Evolutionary conservation across 2,797 vertebrate species (phyloP).

Genomic region (Perdix hodgsoniae): DNA sequence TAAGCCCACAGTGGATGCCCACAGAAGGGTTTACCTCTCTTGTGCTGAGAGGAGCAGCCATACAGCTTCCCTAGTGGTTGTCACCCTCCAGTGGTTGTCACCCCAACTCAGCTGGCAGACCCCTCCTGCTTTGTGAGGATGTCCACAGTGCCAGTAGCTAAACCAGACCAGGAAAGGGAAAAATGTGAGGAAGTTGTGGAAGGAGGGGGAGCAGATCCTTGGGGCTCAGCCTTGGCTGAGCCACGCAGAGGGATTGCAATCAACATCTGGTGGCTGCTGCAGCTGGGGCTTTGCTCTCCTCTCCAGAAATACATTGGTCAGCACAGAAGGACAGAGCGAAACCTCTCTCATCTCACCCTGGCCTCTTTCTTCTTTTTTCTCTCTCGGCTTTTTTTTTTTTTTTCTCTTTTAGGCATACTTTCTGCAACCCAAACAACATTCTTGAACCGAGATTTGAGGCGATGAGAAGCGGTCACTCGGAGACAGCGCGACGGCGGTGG

Average conservation of each 20-base stretch:
- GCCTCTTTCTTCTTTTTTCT: constrained; percentile 8
- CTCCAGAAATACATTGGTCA: neutral
- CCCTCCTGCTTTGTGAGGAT: too few relatives aligned
- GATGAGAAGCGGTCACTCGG: constrained; percentile 27
- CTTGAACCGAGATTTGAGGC: constrained; percentile 59
- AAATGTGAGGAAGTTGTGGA: neutral
- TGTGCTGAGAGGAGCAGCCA: neutral
- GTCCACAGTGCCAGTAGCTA: fast-evolving
- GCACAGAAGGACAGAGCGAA: neutral
- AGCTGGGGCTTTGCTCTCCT: neutral
- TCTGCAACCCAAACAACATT: constrained; percentile 72
- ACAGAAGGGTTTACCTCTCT: fast-evolving
- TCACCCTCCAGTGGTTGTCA: neutral
- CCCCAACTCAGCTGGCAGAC: neutral
- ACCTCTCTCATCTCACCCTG: constrained; percentile 4
- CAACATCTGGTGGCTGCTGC: neutral
- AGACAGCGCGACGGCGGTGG: neutral
- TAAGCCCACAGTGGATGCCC: fast-evolving
- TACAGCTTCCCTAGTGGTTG: neutral
- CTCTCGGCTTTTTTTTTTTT: neutral
- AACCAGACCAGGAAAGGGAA: neutral
- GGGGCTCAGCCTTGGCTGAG: neutral
- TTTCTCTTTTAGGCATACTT: neutral
- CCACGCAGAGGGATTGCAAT: fast-evolving
- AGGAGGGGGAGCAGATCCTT: fast-evolving